A percentile compares a stretch with the other conserved stretches of the same genome.
Conservation (phyloP, 2,888 invertebrate species). For the Hirtodrosophila duncani region DNA sequence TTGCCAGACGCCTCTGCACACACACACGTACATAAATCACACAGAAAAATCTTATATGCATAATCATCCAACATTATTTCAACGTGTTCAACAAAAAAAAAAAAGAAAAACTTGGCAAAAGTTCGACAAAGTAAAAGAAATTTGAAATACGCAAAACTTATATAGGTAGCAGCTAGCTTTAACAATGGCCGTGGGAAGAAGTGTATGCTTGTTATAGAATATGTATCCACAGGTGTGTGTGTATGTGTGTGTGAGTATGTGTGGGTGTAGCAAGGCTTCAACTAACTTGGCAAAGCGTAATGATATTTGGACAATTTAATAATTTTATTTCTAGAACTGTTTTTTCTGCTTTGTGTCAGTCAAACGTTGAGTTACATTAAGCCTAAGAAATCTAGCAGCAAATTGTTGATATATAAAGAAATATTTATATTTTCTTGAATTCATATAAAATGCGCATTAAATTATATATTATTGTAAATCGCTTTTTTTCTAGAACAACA, state of each 20-base stretch:
- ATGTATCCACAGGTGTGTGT: background rate
- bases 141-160: constrained; percentile 43
- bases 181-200: constrained; percentile 18
- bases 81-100: no score
- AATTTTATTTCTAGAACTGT: no score
- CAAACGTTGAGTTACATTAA: no score
- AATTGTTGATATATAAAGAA: no score
- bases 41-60: constrained; percentile 36
- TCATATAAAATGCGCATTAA: no score
- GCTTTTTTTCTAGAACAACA: no score
- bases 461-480: no score
- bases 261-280: constrained; percentile 3
- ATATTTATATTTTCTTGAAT: no score
- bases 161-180: constrained; percentile 39
- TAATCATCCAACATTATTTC: constrained; percentile 52
- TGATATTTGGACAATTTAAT: background rate
- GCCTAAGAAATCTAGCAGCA: no score
- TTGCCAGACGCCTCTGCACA: constrained; percentile 41
- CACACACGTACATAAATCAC: constrained; percentile 16
- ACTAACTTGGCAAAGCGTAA: background rate
- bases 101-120: constrained; percentile 38
- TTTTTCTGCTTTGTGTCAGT: no score
- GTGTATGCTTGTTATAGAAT: constrained; percentile 14
- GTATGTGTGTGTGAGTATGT: background rate
- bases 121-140: constrained; percentile 31